phyloP scores from a whole-genome alignment of 2,888 invertebrate genomes.

The Scrobipalpa atriplicella region DNA sequence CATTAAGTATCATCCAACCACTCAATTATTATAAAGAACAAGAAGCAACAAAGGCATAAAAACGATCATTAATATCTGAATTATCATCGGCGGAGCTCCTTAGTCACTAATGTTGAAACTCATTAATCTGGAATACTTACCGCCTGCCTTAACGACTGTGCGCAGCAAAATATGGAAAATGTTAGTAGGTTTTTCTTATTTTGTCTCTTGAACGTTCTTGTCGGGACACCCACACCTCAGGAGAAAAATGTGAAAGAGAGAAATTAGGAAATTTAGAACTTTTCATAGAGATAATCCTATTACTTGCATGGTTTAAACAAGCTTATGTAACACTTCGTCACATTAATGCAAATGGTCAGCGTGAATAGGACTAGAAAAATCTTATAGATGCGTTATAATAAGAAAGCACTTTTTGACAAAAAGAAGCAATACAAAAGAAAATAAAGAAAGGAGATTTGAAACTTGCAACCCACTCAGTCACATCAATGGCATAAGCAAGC shows the following conservation, averaged over 20 bases:
- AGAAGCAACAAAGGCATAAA: constrained; percentile 26
- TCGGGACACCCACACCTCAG: too few species aligned
- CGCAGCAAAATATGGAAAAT: constrained; percentile 10
- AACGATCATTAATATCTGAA: constrained; percentile 33
- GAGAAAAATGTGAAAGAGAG: too few species aligned
- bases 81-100: constrained; percentile 30
- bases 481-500: not conserved
- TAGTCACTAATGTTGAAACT: constrained; percentile 39
- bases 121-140: constrained; percentile 36
- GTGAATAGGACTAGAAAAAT: too few species aligned
- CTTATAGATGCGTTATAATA: too few species aligned
- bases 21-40: constrained; percentile 21
- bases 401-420: too few species aligned
- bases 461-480: not conserved
- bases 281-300: too few species aligned
- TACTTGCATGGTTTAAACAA: too few species aligned
- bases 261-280: too few species aligned
- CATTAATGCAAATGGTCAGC: too few species aligned
- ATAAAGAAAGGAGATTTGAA: too few species aligned
- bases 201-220: not conserved
- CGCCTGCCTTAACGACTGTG: constrained; percentile 15
- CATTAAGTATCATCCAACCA: constrained; percentile 14
- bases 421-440: too few species aligned
- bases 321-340: too few species aligned
- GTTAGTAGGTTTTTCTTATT: not conserved